phyloP scores from a whole-genome alignment of 2,888 invertebrate genomes.

The Ceratothoa steindachneri region DNA sequence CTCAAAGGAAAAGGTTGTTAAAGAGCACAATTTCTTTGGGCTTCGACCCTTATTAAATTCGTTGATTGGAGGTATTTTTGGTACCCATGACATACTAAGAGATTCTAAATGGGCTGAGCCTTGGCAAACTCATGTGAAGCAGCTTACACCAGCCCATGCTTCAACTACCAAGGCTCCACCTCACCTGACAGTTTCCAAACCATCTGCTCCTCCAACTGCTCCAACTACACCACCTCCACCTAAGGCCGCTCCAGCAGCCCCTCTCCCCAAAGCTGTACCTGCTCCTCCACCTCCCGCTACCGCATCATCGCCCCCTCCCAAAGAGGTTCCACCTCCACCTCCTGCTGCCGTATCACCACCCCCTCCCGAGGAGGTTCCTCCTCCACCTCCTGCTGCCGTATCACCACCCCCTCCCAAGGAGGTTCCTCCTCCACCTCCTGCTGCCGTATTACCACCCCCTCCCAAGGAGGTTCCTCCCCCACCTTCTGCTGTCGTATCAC shows the following conservation, averaged over 20 bases:
- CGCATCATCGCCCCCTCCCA: not conserved
- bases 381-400: conserved; percentile 16
- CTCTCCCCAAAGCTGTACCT: conserved; percentile 7
- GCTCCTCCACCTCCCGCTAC: conserved; percentile 11
- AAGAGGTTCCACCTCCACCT: not conserved
- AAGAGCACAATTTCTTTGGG: not conserved
- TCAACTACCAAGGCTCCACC: too few species aligned
- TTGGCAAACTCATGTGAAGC: conserved; percentile 38
- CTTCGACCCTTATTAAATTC: not conserved
- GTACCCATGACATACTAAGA: not conserved
- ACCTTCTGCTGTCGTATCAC: not conserved
- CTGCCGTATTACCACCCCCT: not conserved
- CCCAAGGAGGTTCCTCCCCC: not conserved
- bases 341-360: not conserved
- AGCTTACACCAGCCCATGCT: not conserved
- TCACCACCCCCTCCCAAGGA: not conserved
- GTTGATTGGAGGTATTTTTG: conserved; percentile 22
- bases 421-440: not conserved
- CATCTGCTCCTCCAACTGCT: not conserved
- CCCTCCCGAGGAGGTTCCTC: not conserved
- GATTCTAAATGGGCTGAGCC: conserved; percentile 40
- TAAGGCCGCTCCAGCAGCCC: conserved; percentile 1
- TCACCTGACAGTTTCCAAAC: too few species aligned
- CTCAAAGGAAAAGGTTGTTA: conserved; percentile 5
- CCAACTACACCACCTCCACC: not conserved